These are phyloP conservation scores for Daktulosphaira vitifoliae DNA, from an alignment of 1,140 invertebrate genomes.

Conservation along the genomic window DNA sequence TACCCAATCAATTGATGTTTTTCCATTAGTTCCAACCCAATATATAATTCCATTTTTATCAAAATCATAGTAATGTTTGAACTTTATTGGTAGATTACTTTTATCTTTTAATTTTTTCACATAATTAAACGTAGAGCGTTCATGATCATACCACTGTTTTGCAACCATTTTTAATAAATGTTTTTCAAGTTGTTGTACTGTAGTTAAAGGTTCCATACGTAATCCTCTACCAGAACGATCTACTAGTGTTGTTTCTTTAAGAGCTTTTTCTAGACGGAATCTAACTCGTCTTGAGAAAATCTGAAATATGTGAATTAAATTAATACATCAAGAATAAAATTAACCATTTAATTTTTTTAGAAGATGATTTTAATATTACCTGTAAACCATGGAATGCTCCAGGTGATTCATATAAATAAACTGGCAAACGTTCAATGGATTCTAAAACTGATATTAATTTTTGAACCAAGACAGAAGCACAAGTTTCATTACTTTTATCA, in stretches of 20 bases:
- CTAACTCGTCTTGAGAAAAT: constrained; percentile 60
- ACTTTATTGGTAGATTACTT: constrained; percentile 49
- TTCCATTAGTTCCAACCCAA: constrained; percentile 94
- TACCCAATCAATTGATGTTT: constrained; percentile 82
- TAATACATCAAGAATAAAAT: neutral
- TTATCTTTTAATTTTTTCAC: constrained; percentile 77
- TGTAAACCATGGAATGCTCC: constrained; percentile 84
- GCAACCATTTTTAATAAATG: constrained; percentile 95
- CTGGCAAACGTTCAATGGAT: constrained; percentile 89
- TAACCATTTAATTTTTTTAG: neutral
- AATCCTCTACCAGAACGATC: constrained; percentile 80
- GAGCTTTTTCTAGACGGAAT: constrained; percentile 83
- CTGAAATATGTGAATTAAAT: constrained; percentile 42
- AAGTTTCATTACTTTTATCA: constrained; percentile 46
- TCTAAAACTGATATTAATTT: constrained; percentile 89
- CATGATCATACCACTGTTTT: constrained; percentile 96
- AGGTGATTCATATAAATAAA: constrained; percentile 86
- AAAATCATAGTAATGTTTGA: constrained; percentile 85
- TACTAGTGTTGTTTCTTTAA: constrained; percentile 71
- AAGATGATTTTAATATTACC: constrained; percentile 44
- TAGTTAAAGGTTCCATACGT: constrained; percentile 96
- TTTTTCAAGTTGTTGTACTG: constrained; percentile 81
- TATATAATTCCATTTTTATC: constrained; percentile 95
- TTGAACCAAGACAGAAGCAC: constrained; percentile 67
- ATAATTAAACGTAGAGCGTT: constrained; percentile 78